Evolutionary conservation across 1,140 invertebrate species (phyloP).

Genomic region (Drosophila ohnishii): DNA sequence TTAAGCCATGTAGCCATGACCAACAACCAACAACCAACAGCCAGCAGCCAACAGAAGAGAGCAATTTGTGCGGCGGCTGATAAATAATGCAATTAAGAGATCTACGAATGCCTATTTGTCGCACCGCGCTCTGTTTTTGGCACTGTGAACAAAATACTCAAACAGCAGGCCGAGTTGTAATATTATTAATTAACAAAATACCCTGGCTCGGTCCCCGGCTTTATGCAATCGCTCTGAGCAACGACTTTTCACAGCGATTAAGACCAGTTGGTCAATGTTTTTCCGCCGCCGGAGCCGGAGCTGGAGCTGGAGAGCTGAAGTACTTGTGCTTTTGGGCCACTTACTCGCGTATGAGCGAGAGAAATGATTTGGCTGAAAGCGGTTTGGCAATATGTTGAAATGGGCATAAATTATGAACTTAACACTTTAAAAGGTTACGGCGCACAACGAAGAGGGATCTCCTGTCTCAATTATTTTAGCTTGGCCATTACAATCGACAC

Average conservation of each 20-base stretch:
- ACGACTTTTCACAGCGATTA: constrained; percentile 45
- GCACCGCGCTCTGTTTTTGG: constrained; percentile 33
- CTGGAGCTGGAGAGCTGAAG: constrained; percentile 4
- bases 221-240: constrained; percentile 41
- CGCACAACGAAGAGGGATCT: constrained; percentile 10
- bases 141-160: constrained; percentile 35
- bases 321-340: constrained; percentile 27
- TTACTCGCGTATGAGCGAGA: constrained; percentile 11
- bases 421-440: constrained; percentile 40
- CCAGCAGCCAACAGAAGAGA: constrained; percentile 9
- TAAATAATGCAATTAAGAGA: constrained; percentile 49
- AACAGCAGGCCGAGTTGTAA: constrained; percentile 41
- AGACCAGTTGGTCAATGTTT: constrained; percentile 46
- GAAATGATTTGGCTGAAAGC: constrained; percentile 33
- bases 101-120: constrained; percentile 48
- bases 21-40: constrained; percentile 27
- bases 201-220: constrained; percentile 1
- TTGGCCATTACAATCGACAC: constrained; percentile 1
- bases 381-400: constrained; percentile 48
- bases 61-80: constrained; percentile 38
- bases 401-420: constrained; percentile 49
- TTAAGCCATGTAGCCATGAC: constrained; percentile 50
- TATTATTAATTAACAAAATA: constrained; percentile 51
- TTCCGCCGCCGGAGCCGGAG: constrained; percentile 23
- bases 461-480: constrained; percentile 24